A percentile compares a stretch with the other conserved stretches of the same genome.
phyloP scores from a whole-genome alignment of 1,140 invertebrate species.

The Drosophila pseudoananassae region DNA sequence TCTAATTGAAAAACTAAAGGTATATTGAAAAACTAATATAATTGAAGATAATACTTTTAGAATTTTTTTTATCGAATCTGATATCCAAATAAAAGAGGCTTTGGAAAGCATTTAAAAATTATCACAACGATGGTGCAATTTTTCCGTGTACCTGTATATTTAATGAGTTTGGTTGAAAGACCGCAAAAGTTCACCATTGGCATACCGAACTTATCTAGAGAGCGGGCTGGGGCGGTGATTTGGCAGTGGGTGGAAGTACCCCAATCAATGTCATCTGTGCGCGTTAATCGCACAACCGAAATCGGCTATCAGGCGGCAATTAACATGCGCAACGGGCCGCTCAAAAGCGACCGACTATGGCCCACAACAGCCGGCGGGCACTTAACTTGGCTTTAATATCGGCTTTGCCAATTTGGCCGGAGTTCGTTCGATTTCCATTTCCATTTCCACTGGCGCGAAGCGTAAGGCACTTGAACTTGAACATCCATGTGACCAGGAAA shows the following conservation, averaged over 20 bases:
- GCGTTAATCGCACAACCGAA: constrained; percentile 45
- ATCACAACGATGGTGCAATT: background rate
- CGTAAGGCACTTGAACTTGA: constrained; percentile 70
- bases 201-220: constrained; percentile 43
- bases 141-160: constrained; percentile 3
- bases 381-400: constrained; percentile 19
- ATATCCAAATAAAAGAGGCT: no score
- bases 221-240: background rate
- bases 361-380: constrained; percentile 33
- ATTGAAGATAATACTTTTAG: no score
- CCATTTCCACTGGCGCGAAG: constrained; percentile 11
- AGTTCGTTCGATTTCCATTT: constrained; percentile 47
- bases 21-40: no score
- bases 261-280: constrained; percentile 61
- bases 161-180: constrained; percentile 61
- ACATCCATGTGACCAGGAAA: constrained; percentile 48
- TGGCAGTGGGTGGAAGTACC: constrained; percentile 23
- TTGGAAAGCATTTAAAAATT: no score
- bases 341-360: constrained; percentile 5
- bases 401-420: constrained; percentile 61
- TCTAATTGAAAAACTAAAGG: no score
- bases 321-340: constrained; percentile 59
- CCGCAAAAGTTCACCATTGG: constrained; percentile 36
- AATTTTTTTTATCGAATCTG: no score
- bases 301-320: constrained; percentile 57